Evolutionary conservation across 1,140 invertebrate genomes (phyloP), one percentile per base, ranked within the genome.

Genomic region (Drosophila rhopaloa): DNA sequence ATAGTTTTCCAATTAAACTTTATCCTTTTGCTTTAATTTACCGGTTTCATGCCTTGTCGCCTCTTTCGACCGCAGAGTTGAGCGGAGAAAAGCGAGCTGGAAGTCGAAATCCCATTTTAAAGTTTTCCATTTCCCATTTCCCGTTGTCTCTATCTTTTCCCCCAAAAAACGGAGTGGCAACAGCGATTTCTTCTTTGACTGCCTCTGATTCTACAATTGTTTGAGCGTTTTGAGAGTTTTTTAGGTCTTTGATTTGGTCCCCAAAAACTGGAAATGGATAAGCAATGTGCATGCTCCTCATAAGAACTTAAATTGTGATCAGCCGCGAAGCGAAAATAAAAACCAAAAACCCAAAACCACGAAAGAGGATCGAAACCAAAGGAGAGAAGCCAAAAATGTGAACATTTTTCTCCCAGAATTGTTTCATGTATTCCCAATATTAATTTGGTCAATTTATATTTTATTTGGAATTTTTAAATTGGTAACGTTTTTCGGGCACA

Each of bases 391-490:
- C 53, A 72, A 85, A 86, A 90, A 85, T 83, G 63, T 72, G 62
- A 77, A 79, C 78, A 91, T 91, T 91, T 90, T 91, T 91, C 81
- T 91, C 84, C 77, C 90, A 91, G 90, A 91, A 91, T 91, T 91
- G 90, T 90, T 81, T 72, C 84, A 82, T 91, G 89, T 90, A 82
- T 79, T 73, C 79, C 68, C 84, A 79, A 91, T 91, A 91, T 91
- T 91, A 91, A 91, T 91, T 91, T 91, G 90, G 81, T 91, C 90
- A 90, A 91, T 91, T 91, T 91, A 91, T 91, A 91, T 91, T 91
- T 91, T 91, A 91, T 91, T 91, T 91, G 90, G 90, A 91, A 91
- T 91, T 91, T 91, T 91, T 91, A 91, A 91, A 91, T 91, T 91
- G 84, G 90, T 90, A 80, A 81, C 88, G 79, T 88, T 84, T 88